Base-by-base conservation (phyloP, 2,797 vertebrate genomes). In the Austrolebias charrua region DNA sequence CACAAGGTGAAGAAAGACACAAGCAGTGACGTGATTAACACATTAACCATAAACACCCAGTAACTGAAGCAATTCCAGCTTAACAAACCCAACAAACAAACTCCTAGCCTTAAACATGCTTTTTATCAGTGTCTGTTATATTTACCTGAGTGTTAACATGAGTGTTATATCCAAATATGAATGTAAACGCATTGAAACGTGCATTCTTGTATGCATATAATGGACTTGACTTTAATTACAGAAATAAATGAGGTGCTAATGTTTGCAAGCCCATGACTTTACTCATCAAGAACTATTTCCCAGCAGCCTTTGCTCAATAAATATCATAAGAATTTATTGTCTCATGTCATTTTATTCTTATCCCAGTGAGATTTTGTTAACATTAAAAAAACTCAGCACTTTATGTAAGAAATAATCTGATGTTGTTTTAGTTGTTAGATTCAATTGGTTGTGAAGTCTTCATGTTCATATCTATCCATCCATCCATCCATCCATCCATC, bases 221-320 rank as follows among this genome's bases (percentile, higher is more conserved):
- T 90, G 94, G 94, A 96, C 94, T 95, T 95, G 92, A 93, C 92
- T 92, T 92, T 93, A 94, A 90, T 92, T 94, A 93, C 94, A 94
- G 93, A 95, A 95, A 92, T 90, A 89, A 86, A 87, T 92, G 88
- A 93, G 93, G 93, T 94, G 93, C 92, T 93, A 93, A 90, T 86
- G 90, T 92, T 92, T 91, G 92, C 96, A 84, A 89, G 93, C 93
- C 94, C 93, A 92, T 94, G 93, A 93, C 92, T 88, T 88, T 92
- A 94, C 91, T 94, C 93, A 94, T 84, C 92, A 93, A 94, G 92
- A 95, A 91, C 91, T 90, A 93, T 66, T 93, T 96, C 94, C 94
- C 95, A 95, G 94, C 94, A 94, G 95, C 95, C 94, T 91, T 95
- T 95, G 95, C 96, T 98, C 94, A 99, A 98, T 98, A 98, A 95